phyloP scores from a whole-genome alignment of 37 sponge, comb jelly and placozoan species.

The Cliona cf. orientalis region DNA sequence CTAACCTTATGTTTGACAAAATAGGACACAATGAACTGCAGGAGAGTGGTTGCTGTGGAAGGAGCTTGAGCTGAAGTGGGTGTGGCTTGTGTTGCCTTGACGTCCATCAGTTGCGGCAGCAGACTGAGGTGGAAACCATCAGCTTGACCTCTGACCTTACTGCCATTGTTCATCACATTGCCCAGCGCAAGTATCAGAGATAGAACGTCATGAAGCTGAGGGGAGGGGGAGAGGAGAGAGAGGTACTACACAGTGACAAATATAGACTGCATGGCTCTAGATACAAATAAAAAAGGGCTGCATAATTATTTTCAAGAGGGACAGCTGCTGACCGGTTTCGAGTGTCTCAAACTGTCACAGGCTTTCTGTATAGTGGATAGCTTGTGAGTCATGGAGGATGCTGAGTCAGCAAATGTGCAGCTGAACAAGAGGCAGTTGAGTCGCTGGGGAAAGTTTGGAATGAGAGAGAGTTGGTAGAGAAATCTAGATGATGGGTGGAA shows the following conservation, averaged over 20 bases:
- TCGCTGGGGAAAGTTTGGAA: constrained; percentile 12
- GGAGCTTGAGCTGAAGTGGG: too few relatives aligned
- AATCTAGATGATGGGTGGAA: constrained; percentile 18
- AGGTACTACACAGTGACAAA: neutral
- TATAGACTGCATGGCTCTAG: neutral
- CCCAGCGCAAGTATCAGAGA: constrained; percentile 43
- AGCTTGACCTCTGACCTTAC: constrained; percentile 28
- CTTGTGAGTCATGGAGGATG: neutral
- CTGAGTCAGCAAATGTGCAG: constrained; percentile 2
- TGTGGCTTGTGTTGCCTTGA: constrained; percentile 24
- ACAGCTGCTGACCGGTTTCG: neutral
- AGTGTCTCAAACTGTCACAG: neutral
- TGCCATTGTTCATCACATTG: constrained; percentile 49
- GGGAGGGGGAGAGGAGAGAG: neutral
- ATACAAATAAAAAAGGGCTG: too few relatives aligned
- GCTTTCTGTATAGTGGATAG: neutral
- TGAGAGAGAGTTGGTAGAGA: constrained; percentile 21
- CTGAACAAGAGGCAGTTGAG: constrained; percentile 21
- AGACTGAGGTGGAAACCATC: constrained; percentile 44
- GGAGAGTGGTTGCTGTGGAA: constrained; percentile 16
- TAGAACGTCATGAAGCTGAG: neutral
- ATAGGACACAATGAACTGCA: constrained; percentile 37
- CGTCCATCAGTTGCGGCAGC: constrained; percentile 36
- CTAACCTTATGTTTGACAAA: constrained; percentile 4
- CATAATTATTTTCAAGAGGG: too few relatives aligned